Conservation (phyloP, 2,113 vertebrate species). For the Penelope pileata region DNA sequence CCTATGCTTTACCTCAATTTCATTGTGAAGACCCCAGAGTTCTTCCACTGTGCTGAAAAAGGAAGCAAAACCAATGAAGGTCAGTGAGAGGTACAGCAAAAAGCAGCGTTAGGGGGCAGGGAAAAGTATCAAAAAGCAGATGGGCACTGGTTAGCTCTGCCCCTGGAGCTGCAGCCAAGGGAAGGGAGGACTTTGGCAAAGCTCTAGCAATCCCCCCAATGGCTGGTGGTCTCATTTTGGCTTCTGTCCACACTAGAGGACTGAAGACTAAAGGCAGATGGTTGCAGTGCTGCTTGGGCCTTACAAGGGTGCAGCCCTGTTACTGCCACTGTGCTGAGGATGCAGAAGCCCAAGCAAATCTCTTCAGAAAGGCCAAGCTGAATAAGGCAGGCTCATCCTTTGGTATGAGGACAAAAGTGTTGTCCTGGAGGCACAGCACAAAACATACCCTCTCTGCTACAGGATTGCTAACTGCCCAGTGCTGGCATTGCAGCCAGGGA, state of each 20-base stretch:
- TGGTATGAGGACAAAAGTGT: neutral
- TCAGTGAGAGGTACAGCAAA: neutral
- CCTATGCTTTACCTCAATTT: constrained; percentile 75
- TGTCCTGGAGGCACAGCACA: neutral
- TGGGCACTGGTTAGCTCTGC: neutral
- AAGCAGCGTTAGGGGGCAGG: neutral
- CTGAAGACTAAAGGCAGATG: neutral
- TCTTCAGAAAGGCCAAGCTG: neutral
- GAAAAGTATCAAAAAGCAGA: neutral
- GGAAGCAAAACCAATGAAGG: neutral
- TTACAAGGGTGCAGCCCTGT: neutral
- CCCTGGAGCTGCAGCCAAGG: neutral
- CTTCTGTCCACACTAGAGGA: neutral
- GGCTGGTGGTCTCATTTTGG: neutral
- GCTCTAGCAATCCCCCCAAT: neutral
- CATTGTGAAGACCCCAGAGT: constrained; percentile 81
- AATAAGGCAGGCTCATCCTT: neutral
- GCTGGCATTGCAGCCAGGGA: neutral
- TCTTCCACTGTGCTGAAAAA: constrained; percentile 75
- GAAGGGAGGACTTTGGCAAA: neutral
- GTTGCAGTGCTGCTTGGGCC: neutral
- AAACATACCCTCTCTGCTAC: neutral
- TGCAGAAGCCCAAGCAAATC: neutral
- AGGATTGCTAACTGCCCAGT: neutral
- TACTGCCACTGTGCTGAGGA: neutral